Percentiles rank a stretch among this genome's conserved stretches.
phyloP scores from a whole-genome alignment of 1,140 invertebrate species.

The Anastrepha ludens region DNA sequence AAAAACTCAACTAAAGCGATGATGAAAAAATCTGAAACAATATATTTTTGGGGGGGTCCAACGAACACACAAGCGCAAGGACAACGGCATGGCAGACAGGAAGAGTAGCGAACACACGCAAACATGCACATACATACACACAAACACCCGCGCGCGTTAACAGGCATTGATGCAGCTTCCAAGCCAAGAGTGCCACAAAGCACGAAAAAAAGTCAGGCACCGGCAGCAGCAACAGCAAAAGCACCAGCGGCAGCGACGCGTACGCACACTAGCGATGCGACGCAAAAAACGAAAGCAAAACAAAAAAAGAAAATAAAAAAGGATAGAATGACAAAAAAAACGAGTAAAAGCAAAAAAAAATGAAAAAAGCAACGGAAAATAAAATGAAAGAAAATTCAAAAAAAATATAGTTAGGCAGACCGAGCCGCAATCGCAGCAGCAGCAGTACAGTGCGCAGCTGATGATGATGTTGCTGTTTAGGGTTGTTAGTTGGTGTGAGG shows the following conservation, averaged over 20 bases:
- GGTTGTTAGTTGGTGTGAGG: not conserved
- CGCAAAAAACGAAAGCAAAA: not conserved
- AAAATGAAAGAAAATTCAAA: not conserved
- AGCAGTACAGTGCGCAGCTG: not conserved
- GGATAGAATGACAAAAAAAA: not conserved
- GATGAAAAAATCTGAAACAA: conserved; percentile 75
- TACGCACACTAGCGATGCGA: not conserved
- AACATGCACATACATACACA: conserved; percentile 56
- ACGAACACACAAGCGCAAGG: conserved; percentile 52
- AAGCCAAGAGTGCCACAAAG: conserved; percentile 43
- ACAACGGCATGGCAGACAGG: not conserved
- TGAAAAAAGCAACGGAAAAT: not conserved
- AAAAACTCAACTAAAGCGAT: conserved; percentile 75
- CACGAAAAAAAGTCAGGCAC: conserved; percentile 39
- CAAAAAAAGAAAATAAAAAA: not conserved
- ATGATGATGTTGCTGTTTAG: conserved; percentile 45
- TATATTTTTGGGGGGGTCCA: conserved; percentile 73
- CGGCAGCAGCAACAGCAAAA: conserved; percentile 55
- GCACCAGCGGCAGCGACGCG: conserved; percentile 55
- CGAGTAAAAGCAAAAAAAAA: not conserved
- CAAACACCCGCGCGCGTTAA: conserved; percentile 37
- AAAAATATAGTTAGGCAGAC: conserved; percentile 45
- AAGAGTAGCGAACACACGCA: not conserved
- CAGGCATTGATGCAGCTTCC: conserved; percentile 20
- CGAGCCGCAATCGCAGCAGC: conserved; percentile 23